Evolutionary conservation across 2,797 vertebrate genomes (phyloP), one percentile per base, ranked within the genome.

Genomic region (Schizothorax lantsangensis): DNA sequence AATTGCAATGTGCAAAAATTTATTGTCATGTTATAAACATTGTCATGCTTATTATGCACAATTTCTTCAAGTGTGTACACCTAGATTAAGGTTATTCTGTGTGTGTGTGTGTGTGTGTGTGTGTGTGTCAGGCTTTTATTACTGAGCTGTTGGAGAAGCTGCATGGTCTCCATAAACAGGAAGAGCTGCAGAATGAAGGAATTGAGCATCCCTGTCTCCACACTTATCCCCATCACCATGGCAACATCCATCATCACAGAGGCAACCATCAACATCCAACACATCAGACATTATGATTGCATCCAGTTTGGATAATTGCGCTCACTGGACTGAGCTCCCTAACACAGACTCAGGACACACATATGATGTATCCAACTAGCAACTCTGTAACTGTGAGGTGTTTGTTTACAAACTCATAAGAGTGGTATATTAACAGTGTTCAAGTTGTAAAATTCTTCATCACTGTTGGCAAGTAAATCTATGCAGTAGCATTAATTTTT

Each of bases 151-250:
- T 96, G 85, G 83, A 9, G 9, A 95, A 93, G 91, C 91, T 95
- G 89, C 91, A 94, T 17, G 95, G 95, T 9, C 92, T 95, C 38
- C 94, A 94, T 1, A 96, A 95, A 89, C 92, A 96, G 90, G 93
- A 95, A 1, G 93, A 94, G 66, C 92, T 96, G 79, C 95, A 95
- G 92, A 95, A 90, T 1, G 89, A 94, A 85, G 94, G 95, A 89
- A 90, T 95, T 17, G 94, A 93, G 84, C 95, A 96, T 86, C 95
- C 94, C 0, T 87, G 91, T 91, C 90, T 94, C 89, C 88, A 89
- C 59, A 66, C 85, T 54, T 94, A 95, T 89, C 92, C 91, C 88
- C 94, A 94, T 90, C 90, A 93, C 83, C 95, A 94, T 81, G 93
- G 91, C 90, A 91, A 87, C 88, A 91, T 90, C 0, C 91, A 91